Conservation (phyloP, 2,888 invertebrate species). For the Mesorhabditis sp. region DNA sequence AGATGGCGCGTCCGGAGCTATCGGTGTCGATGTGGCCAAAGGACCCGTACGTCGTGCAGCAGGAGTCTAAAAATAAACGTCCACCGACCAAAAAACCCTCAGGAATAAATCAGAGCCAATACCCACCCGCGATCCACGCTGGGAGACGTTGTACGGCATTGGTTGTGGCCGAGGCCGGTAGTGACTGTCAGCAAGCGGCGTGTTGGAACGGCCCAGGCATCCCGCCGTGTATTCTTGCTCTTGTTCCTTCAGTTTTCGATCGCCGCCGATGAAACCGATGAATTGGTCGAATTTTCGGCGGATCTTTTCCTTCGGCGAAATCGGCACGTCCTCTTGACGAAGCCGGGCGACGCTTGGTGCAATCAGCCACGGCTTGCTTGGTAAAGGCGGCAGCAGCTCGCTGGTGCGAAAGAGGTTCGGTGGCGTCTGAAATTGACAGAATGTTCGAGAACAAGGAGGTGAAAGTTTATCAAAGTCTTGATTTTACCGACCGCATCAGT, state of each 20-base stretch:
- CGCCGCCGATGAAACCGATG: not conserved
- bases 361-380: not conserved
- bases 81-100: not conserved
- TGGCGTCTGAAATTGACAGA: not conserved
- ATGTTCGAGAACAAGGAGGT: not conserved
- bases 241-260: not conserved
- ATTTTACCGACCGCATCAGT: no score
- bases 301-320: not conserved
- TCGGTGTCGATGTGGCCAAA: slow-evolving; percentile 27
- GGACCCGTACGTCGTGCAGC: slow-evolving; percentile 9
- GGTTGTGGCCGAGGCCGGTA: not conserved
- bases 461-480: no score
- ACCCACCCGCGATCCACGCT: not conserved
- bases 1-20: slow-evolving; percentile 10
- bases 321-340: no score
- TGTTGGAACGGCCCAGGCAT: not conserved
- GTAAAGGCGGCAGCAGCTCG: not conserved
- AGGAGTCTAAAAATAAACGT: not conserved
- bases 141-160: not conserved
- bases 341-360: no score
- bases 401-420: not conserved
- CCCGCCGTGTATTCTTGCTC: no score
- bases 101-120: not conserved
- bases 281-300: slow-evolving; percentile 1
- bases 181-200: not conserved